Conservation (phyloP, 2,888 invertebrate species). For the Stenurella melanura region DNA sequence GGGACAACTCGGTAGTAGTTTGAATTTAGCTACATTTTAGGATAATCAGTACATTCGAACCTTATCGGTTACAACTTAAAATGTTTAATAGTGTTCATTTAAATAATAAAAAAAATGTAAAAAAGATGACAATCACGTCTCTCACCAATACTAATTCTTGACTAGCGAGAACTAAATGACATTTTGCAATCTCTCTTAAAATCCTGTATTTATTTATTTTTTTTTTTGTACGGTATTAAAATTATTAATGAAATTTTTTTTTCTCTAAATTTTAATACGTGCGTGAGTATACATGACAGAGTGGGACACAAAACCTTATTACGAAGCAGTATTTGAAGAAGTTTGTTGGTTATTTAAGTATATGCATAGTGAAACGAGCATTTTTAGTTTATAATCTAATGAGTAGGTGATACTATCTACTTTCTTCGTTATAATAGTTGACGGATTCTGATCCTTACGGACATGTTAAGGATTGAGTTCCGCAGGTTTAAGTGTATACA, state of each 20-base stretch:
- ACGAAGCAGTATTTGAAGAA: neutral
- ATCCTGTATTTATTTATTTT: neutral
- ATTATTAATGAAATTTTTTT: neutral
- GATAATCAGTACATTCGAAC: conserved; percentile 11
- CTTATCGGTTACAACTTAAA: neutral
- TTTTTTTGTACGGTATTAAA: neutral
- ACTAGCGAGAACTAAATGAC: neutral
- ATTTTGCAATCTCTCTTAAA: conserved; percentile 2
- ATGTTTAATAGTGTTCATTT: conserved; percentile 7
- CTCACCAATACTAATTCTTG: neutral
- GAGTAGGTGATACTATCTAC: neutral
- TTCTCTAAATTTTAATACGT: neutral
- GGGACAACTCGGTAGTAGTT: neutral
- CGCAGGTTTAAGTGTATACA: no score
- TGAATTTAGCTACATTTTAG: conserved; percentile 5
- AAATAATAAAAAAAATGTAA: conserved; percentile 7
- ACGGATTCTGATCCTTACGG: no score
- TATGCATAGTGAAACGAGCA: neutral
- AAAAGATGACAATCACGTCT: conserved; percentile 19
- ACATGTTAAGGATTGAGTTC: no score
- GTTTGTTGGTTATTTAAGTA: neutral
- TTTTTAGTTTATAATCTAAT: neutral
- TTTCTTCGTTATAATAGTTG: no score
- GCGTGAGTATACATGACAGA: neutral
- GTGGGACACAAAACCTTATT: conserved; percentile 7